These are phyloP conservation scores for Aphrophora alni DNA, from an alignment of 2,888 invertebrate species.

Conservation along the genomic window DNA sequence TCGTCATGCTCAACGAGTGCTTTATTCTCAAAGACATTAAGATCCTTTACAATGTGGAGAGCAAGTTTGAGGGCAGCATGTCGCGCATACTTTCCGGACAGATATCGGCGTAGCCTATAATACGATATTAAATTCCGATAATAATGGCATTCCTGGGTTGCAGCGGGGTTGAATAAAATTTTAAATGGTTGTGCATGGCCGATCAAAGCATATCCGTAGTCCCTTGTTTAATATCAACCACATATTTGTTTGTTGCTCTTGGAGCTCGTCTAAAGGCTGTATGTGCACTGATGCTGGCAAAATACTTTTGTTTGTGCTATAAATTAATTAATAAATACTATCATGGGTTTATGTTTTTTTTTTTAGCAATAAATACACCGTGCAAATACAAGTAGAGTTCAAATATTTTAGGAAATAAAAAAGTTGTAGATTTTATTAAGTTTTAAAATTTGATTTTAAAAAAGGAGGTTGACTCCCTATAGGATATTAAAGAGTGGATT, in stretches of 20 bases:
- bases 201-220: constrained; percentile 25
- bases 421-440: too few species aligned
- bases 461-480: too few species aligned
- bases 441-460: too few species aligned
- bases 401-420: too few species aligned
- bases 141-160: constrained; percentile 25
- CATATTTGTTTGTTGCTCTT: constrained; percentile 27
- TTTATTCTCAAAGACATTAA: too few species aligned
- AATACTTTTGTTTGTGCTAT: not conserved
- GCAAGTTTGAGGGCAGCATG: not conserved
- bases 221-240: constrained; percentile 22
- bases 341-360: too few species aligned
- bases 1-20: too few species aligned
- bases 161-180: constrained; percentile 24
- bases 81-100: constrained; percentile 6
- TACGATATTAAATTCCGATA: constrained; percentile 37
- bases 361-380: too few species aligned
- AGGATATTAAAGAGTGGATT: too few species aligned
- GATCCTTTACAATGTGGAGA: too few species aligned
- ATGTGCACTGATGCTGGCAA: not conserved
- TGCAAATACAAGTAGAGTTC: too few species aligned
- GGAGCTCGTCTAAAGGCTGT: too few species aligned
- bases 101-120: constrained; percentile 27
- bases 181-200: constrained; percentile 27
- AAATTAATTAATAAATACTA: not conserved